phyloP scores from a whole-genome alignment of 2,797 vertebrate species.

The Chaunax sp. region DNA sequence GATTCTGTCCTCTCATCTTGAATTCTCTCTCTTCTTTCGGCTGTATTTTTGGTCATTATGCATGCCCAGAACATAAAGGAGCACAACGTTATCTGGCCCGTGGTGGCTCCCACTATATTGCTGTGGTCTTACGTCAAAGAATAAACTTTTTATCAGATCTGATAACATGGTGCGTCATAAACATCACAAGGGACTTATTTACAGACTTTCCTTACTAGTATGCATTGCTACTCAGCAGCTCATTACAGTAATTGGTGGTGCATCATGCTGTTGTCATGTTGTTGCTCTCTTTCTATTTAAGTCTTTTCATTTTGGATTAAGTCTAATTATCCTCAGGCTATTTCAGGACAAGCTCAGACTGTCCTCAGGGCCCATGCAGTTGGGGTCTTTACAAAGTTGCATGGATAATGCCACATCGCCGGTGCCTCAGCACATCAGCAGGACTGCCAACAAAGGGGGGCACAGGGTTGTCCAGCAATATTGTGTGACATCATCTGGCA shows the following conservation, averaged over 20 bases:
- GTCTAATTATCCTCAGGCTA: constrained; percentile 15
- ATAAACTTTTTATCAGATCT: neutral
- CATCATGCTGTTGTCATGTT: constrained; percentile 30
- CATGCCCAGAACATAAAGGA: neutral
- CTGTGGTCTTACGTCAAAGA: neutral
- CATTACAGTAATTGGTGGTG: constrained; percentile 45
- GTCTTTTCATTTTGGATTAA: constrained; percentile 26
- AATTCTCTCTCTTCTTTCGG: neutral
- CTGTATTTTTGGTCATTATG: neutral
- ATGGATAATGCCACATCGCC: neutral
- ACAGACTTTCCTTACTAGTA: neutral
- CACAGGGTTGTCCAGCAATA: too few relatives aligned
- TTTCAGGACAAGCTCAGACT: constrained; percentile 14
- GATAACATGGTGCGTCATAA: constrained; percentile 11
- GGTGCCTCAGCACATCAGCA: too few relatives aligned
- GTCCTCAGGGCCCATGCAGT: too few relatives aligned
- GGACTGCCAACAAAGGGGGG: too few relatives aligned
- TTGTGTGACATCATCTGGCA: too few relatives aligned
- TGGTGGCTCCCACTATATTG: neutral
- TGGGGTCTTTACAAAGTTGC: neutral
- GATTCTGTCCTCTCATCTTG: constrained; percentile 29
- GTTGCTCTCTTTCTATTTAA: constrained; percentile 25
- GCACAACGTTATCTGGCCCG: neutral
- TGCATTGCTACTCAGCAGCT: constrained; percentile 23
- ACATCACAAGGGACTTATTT: constrained; percentile 9